phyloP scores from a whole-genome alignment of 2,888 invertebrate species.

The Hyles lineata region DNA sequence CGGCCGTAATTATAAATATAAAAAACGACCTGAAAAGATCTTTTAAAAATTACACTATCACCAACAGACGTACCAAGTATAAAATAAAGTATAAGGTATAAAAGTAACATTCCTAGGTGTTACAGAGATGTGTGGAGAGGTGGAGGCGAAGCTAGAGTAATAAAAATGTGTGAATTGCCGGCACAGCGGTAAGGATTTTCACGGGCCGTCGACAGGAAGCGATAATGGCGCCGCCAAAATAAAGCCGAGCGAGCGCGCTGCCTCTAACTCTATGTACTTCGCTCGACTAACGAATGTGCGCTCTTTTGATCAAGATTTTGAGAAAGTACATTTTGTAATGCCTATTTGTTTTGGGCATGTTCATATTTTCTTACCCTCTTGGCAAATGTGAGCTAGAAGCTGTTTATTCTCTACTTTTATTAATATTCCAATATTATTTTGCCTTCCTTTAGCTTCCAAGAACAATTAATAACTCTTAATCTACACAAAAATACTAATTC shows the following conservation, averaged over 20 bases:
- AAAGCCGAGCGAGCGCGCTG: slow-evolving; percentile 33
- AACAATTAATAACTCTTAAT: too few species aligned
- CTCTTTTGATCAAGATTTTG: background rate
- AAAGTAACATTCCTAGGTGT: background rate
- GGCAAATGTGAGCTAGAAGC: too few species aligned
- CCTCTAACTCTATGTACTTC: slow-evolving; percentile 11
- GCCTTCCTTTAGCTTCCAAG: too few species aligned
- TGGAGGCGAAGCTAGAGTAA: background rate
- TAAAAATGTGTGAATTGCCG: slow-evolving; percentile 36
- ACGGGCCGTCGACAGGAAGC: slow-evolving; percentile 42
- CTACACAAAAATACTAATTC: too few species aligned
- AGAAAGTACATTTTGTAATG: background rate
- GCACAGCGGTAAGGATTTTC: slow-evolving; percentile 33
- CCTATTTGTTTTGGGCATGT: background rate
- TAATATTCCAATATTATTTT: too few species aligned
- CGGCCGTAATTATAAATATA: too few species aligned
- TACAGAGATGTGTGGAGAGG: background rate
- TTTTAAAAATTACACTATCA: too few species aligned
- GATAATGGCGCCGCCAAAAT: slow-evolving; percentile 48
- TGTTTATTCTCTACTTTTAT: too few species aligned
- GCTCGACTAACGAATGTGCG: background rate
- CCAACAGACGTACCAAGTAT: too few species aligned
- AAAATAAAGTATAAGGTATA: background rate
- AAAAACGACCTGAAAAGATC: too few species aligned
- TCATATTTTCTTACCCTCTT: too few species aligned